Evolutionary conservation across 1,140 invertebrate species (phyloP).

Genomic region (Sinonovacula constricta): DNA sequence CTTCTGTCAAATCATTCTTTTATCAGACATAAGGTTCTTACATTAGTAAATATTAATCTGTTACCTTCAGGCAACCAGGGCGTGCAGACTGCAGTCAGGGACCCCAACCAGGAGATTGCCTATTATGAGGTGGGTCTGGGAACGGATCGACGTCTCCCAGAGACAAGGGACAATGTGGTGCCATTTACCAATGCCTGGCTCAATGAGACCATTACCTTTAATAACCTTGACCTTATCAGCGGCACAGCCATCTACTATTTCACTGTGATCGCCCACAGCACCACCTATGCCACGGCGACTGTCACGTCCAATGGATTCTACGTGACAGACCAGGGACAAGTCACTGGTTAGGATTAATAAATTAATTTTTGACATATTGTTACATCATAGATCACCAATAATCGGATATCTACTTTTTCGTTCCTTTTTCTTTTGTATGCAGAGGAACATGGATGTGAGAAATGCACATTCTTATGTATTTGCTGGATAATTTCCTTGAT

Average conservation of each 20-base stretch:
- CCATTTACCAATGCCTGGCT: conserved; percentile 64
- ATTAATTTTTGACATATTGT: too few relatives aligned
- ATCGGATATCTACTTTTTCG: too few relatives aligned
- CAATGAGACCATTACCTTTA: conserved; percentile 61
- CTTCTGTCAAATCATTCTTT: not conserved
- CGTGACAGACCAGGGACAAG: conserved; percentile 59
- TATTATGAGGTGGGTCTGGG: conserved; percentile 68
- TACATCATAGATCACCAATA: too few relatives aligned
- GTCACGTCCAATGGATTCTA: conserved; percentile 68
- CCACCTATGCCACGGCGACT: conserved; percentile 50
- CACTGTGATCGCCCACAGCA: conserved; percentile 65
- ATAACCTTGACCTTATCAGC: conserved; percentile 58
- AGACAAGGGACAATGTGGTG: conserved; percentile 62
- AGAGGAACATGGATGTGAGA: too few relatives aligned
- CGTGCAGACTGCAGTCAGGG: not conserved
- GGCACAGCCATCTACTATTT: conserved; percentile 63
- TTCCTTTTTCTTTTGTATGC: too few relatives aligned
- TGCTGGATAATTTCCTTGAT: not conserved
- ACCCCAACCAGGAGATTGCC: conserved; percentile 50
- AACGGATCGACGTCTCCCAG: conserved; percentile 65
- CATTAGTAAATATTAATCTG: not conserved
- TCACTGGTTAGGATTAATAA: too few relatives aligned
- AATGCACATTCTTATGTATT: not conserved
- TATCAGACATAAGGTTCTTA: not conserved
- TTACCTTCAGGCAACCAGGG: conserved; percentile 17